Evolutionary conservation across 1,140 invertebrate genomes (phyloP).

Genomic region (Eurosta solidaginis): DNA sequence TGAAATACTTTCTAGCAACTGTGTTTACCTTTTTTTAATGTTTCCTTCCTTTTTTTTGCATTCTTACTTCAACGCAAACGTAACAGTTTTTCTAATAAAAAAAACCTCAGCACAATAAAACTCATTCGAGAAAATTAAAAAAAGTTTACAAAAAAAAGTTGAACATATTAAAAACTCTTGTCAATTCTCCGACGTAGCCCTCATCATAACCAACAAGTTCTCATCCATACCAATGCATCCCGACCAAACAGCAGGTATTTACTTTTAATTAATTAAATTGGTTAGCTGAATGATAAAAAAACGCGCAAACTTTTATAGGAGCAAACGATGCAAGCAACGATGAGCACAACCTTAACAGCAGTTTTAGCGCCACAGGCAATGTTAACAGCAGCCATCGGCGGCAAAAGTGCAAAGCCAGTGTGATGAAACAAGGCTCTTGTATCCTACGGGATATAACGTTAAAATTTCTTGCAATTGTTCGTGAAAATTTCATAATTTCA

Average conservation of each 20-base stretch:
- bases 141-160: too few relatives aligned
- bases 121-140: too few relatives aligned
- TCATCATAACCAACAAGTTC: neutral
- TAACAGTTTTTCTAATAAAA: too few relatives aligned
- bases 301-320: neutral
- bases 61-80: too few relatives aligned
- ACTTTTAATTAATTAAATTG: slow-evolving; percentile 28
- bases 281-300: neutral
- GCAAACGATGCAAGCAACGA: neutral
- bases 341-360: neutral
- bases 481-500: slow-evolving; percentile 23
- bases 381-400: neutral
- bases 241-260: too few relatives aligned
- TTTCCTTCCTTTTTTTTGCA: neutral
- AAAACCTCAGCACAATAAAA: too few relatives aligned
- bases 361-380: neutral
- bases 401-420: neutral
- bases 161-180: too few relatives aligned
- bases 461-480: slow-evolving; percentile 15
- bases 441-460: slow-evolving; percentile 1
- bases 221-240: too few relatives aligned
- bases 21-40: neutral
- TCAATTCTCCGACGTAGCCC: too few relatives aligned
- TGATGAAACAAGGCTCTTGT: too few relatives aligned
- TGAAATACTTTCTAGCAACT: neutral